These are phyloP conservation scores for Condylura cristata DNA, from an alignment of 2,113 vertebrate species.

Conservation along the genomic window DNA sequence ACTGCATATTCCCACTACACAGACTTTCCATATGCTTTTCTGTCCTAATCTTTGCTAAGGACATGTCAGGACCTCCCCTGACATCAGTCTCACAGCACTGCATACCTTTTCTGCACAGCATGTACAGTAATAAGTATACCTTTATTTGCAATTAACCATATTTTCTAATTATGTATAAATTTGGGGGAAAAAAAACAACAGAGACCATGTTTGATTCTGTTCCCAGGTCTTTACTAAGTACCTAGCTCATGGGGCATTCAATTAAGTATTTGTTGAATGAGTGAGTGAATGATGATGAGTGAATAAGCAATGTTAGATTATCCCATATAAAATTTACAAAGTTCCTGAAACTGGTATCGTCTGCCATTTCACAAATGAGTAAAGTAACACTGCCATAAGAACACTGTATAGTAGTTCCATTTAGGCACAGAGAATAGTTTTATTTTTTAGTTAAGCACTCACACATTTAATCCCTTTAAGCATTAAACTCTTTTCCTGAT, in stretches of 20 bases:
- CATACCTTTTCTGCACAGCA: neutral
- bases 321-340: neutral
- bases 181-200: neutral
- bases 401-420: neutral
- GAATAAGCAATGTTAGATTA: neutral
- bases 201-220: no score
- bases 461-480: neutral
- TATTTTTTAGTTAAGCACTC: neutral
- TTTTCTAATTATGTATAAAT: neutral
- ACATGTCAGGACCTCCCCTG: neutral
- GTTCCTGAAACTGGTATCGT: neutral
- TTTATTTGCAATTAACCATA: constrained; percentile 17
- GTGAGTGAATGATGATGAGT: no score
- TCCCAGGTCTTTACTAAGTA: no score
- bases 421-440: neutral
- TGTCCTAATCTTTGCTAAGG: neutral
- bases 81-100: neutral
- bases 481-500: no score
- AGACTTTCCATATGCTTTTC: neutral
- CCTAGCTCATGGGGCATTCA: neutral
- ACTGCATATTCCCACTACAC: neutral
- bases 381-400: neutral
- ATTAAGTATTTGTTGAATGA: neutral
- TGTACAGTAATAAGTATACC: neutral
- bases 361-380: neutral